Evolutionary conservation across 2,797 vertebrate genomes (phyloP), one percentile per base, ranked within the genome.

Genomic region (Schizopygopsis malacanthus): DNA sequence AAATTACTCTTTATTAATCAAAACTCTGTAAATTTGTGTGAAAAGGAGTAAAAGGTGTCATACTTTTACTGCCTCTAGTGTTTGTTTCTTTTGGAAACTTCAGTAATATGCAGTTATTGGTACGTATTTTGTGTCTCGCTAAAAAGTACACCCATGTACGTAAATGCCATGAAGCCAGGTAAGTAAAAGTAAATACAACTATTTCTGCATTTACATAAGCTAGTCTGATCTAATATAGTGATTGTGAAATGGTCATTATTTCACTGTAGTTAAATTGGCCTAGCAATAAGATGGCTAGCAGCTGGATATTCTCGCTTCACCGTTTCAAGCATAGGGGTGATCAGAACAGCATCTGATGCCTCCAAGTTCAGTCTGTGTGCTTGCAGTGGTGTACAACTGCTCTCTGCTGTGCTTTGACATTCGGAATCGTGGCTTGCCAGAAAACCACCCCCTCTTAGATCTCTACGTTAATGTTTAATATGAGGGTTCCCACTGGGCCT

Each of bases 401-500:
- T 73, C 18, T 72, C 20, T 63, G 54, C 33, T 85, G 28, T 80
- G 77, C 69, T 85, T 63, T 85, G 77, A 80, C 84, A 52, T 63
- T 73, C 50, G 11, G 20, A 85, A 85, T 85, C 73, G 67, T 73
- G 77, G 69, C 69, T 85, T 85, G 78, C 73, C 69, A 85, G 45
- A 80, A 70, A 85, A 63, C 70, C 28, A 71, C 39, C 84, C 39
- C 63, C 67, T 72, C 67, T 50, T 37, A 61, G 50, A 69, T 69
- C 50, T 61, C 25, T n/a, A 39, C 13, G 6, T 73, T 85, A 52
- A 80, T 80, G 54, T 79, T 85, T 85, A 80, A 85, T 80, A 78
- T 52, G 22, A 65, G 33, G 77, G 67, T 73, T 85, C 43, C 84
- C 54, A 73, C 54, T 63, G 69, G 43, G 69, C 20, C 18, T 61